A percentile compares a stretch with the other conserved stretches of the same genome.
phyloP scores from a whole-genome alignment of 2,888 invertebrate genomes.

The Lomographa bimaculata region DNA sequence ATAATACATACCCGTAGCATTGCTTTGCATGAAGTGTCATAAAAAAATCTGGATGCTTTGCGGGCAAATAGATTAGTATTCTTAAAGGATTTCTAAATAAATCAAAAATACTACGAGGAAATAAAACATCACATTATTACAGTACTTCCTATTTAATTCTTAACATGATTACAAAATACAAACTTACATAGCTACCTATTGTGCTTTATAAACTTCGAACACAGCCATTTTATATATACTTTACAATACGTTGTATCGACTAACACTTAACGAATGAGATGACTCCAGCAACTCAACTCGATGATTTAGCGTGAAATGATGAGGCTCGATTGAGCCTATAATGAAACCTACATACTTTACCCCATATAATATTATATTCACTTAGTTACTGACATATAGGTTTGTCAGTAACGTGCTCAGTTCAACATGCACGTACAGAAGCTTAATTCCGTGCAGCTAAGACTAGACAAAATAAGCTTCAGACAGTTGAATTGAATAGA shows the following conservation, averaged over 20 bases:
- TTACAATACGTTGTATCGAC: conserved; percentile 48
- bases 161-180: conserved; percentile 53
- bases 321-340: conserved; percentile 15
- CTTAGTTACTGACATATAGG: no score
- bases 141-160: conserved; percentile 30
- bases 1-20: no score
- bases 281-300: conserved; percentile 28
- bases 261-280: conserved; percentile 27
- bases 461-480: no score
- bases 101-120: no score
- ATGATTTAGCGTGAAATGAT: conserved; percentile 20
- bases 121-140: conserved; percentile 16
- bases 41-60: no score
- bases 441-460: no score
- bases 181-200: conserved; percentile 60
- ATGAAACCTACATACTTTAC: conserved; percentile 20
- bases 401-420: no score
- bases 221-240: conserved; percentile 76
- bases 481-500: no score
- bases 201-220: conserved; percentile 74
- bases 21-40: no score
- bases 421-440: no score
- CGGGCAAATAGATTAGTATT: no score
- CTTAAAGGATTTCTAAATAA: no score
- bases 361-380: conserved; percentile 21